Conservation (phyloP, 2,113 vertebrate species). For the Sclerurus mexicanus region DNA sequence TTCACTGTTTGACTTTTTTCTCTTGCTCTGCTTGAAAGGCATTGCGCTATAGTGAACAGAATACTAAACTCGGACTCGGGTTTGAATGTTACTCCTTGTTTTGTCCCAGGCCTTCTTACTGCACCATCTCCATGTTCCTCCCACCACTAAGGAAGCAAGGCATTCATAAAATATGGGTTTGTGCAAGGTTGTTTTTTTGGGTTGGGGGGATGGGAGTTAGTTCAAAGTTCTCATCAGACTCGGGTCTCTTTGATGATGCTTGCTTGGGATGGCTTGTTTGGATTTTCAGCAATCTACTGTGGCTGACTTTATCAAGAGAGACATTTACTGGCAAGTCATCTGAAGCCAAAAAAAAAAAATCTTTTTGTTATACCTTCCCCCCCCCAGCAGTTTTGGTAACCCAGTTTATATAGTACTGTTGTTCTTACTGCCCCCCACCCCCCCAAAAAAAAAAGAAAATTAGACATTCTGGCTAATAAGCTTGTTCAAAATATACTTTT, state of each 20-base stretch:
- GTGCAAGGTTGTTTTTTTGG: neutral
- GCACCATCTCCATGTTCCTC: neutral
- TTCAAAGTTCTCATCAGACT: neutral
- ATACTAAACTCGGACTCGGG: neutral
- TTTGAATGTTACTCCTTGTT: neutral
- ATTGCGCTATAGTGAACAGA: neutral
- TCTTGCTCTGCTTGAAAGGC: neutral
- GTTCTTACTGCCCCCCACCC: rapidly evolving
- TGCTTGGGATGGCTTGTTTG: neutral
- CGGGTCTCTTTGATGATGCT: neutral
- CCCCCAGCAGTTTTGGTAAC: neutral
- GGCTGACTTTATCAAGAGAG: neutral
- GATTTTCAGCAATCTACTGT: neutral
- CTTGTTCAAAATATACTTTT: neutral
- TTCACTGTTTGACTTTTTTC: neutral
- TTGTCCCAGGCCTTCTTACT: neutral
- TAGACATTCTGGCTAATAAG: neutral
- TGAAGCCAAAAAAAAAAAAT: neutral
- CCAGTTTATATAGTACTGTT: neutral
- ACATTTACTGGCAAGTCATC: neutral
- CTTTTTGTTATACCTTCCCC: neutral
- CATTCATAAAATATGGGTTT: neutral
- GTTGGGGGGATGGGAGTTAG: neutral
- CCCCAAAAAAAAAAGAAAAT: neutral
- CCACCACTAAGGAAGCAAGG: rapidly evolving